phyloP scores from a whole-genome alignment of 1,140 invertebrate genomes.

The Chrysoperla carnea region DNA sequence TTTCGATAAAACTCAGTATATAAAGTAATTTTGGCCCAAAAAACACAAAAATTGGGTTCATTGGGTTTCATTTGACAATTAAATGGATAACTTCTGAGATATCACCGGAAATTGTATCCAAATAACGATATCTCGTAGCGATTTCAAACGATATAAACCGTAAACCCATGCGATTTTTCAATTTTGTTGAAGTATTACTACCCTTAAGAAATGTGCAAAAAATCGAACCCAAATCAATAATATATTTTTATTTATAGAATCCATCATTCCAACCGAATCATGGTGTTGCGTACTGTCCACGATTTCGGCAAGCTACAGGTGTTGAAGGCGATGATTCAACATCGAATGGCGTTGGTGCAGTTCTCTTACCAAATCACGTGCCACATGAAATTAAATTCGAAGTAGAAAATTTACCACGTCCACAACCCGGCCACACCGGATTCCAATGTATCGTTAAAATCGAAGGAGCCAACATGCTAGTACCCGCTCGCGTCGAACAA shows the following conservation, averaged over 20 bases:
- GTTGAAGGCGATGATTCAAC: constrained; percentile 1
- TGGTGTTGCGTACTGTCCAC: constrained; percentile 61
- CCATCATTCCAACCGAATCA: constrained; percentile 50
- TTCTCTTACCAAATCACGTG: constrained; percentile 74
- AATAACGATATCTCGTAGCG: no score
- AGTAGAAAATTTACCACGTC: constrained; percentile 77
- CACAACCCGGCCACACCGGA: constrained; percentile 66
- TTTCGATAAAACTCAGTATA: no score
- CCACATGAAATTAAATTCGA: constrained; percentile 74
- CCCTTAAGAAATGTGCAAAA: no score
- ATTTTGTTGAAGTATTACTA: no score
- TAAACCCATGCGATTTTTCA: no score
- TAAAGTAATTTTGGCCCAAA: no score
- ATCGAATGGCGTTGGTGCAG: constrained; percentile 27
- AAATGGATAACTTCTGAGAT: no score
- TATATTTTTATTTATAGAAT: constrained; percentile 31
- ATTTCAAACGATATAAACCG: no score
- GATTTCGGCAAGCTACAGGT: constrained; percentile 43
- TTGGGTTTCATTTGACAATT: no score
- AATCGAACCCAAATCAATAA: no score
- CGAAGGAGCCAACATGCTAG: constrained; percentile 73
- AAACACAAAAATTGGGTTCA: no score
- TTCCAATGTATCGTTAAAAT: constrained; percentile 85
- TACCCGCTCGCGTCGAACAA: constrained; percentile 68
- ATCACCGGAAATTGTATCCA: no score